Base-by-base conservation (phyloP, 2,113 vertebrate species). In the Ahaetulla prasina region DNA sequence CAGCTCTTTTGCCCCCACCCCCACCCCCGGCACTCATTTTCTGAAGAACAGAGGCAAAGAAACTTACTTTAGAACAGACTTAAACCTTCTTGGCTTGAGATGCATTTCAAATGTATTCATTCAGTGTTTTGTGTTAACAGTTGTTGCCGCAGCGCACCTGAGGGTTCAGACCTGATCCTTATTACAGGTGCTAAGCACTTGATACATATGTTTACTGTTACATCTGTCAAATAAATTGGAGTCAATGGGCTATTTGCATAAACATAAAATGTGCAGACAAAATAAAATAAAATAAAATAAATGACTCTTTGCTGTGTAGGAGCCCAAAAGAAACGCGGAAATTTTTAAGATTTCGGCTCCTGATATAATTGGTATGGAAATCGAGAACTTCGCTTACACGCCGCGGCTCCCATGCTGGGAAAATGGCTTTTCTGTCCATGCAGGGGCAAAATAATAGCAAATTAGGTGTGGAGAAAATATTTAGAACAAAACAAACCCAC, bases 401-500 rank as follows among this genome's bases (percentile, higher is more conserved):
- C 94, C 95, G 85, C 90, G 18, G 88, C 85, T 96, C 91, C 87
- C 94, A 87, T 92, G 90, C 95, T 96, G 94, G 94, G 96, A 94
- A 96, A 95, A 96, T 96, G 88, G 91, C 92, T 96, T 95, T 95
- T 92, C 94, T 93, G 91, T 91, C 92, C 93, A 94, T 90, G 96
- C 92, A 87, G 94, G 95, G 92, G 92, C 90, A 90, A 97, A 96
- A 96, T 96, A 93, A 95, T 94, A 96, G 89, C 90, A 96, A 96
- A 97, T 96, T 96, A 96, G 92, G 93, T 95, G 93, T 80, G 92
- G 68, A 94, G 94, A 95, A 96, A 97, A 97, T 95, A 95, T 94
- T 96, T 96, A 96, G 92, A 92, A 92, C 1, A 54, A 90, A 60
- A 92, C 91, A 74, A 27, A 16, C n/a, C n/a, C n/a, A n/a, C n/a